These are phyloP conservation scores for Neodiprion lecontei DNA, from an alignment of 1,140 invertebrate genomes.

Conservation along the genomic window DNA sequence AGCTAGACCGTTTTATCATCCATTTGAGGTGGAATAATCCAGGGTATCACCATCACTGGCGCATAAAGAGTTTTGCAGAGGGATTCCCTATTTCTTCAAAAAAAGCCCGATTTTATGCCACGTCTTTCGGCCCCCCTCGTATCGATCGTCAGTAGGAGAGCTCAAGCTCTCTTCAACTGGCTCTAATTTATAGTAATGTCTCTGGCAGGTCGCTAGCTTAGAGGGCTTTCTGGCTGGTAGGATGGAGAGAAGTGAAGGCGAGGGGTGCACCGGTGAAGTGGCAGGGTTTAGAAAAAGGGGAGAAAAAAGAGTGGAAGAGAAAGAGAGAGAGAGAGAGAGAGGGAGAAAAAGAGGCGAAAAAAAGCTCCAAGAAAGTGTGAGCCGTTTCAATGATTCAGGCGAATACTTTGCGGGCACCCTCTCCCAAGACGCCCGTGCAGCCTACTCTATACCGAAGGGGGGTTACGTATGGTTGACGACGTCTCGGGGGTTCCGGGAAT, in stretches of 20 bases:
- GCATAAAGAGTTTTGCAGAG: too few relatives aligned
- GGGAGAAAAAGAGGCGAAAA: not conserved
- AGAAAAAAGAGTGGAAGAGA: not conserved
- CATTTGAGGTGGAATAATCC: too few relatives aligned
- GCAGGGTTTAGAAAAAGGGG: not conserved
- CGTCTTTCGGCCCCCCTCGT: too few relatives aligned
- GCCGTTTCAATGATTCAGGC: not conserved
- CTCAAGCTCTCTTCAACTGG: not conserved
- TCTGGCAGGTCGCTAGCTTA: not conserved
- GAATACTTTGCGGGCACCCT: not conserved
- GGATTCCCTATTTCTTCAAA: too few relatives aligned
- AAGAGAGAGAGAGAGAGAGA: not conserved
- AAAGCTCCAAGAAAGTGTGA: not conserved
- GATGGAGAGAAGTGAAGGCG: too few relatives aligned
- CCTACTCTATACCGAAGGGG: not conserved
- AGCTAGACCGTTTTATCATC: too few relatives aligned
- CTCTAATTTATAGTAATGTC: slow-evolving; percentile 5
- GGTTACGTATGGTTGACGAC: not conserved
- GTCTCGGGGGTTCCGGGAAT: not conserved
- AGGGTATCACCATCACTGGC: too few relatives aligned
- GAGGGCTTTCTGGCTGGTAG: not conserved
- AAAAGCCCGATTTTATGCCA: too few relatives aligned
- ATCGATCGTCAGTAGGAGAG: not conserved
- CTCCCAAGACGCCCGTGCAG: not conserved
- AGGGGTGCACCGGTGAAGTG: not conserved